Percentiles rank a stretch among this genome's conserved stretches.
Evolutionary conservation across 2,888 invertebrate species (phyloP).

Genomic region (Cephus runcator): DNA sequence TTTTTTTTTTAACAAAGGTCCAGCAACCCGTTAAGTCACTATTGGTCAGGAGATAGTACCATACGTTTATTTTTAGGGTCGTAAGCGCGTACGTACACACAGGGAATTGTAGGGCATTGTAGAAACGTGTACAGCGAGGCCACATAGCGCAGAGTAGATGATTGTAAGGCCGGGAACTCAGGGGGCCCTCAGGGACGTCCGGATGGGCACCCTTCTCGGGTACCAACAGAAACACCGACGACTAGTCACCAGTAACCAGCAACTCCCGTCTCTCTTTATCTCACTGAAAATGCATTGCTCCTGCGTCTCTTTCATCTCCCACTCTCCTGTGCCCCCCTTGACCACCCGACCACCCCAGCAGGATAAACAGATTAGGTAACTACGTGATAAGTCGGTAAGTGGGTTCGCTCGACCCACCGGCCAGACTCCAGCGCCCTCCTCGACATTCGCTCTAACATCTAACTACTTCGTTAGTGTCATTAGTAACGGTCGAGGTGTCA

Average conservation of each 20-base stretch:
- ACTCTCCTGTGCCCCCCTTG: conserved; percentile 33
- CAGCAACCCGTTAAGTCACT: not conserved
- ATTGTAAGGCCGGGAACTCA: conserved; percentile 37
- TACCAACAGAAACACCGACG: not conserved
- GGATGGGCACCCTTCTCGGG: conserved; percentile 48
- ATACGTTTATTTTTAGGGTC: not conserved
- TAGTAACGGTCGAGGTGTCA: conserved; percentile 64
- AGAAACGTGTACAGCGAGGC: not conserved
- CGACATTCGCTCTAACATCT: conserved; percentile 61
- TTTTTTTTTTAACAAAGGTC: not conserved
- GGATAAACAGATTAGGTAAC: conserved; percentile 67
- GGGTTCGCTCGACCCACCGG: conserved; percentile 62
- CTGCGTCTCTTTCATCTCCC: conserved; percentile 7
- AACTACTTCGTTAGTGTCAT: conserved; percentile 65
- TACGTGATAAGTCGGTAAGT: conserved; percentile 67
- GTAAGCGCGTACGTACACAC: not conserved
- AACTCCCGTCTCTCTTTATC: not conserved
- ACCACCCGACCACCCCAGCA: conserved; percentile 46
- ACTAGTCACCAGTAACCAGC: not conserved
- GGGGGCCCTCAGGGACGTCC: conserved; percentile 53
- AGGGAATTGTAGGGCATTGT: not conserved
- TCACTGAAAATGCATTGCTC: not conserved
- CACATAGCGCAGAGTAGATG: conserved; percentile 32
- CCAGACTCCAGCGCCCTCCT: conserved; percentile 32
- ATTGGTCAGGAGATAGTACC: not conserved